A percentile compares a stretch with the other conserved stretches of the same genome.
Evolutionary conservation across 1,140 invertebrate genomes (phyloP).

Genomic region (Aphis gossypii): DNA sequence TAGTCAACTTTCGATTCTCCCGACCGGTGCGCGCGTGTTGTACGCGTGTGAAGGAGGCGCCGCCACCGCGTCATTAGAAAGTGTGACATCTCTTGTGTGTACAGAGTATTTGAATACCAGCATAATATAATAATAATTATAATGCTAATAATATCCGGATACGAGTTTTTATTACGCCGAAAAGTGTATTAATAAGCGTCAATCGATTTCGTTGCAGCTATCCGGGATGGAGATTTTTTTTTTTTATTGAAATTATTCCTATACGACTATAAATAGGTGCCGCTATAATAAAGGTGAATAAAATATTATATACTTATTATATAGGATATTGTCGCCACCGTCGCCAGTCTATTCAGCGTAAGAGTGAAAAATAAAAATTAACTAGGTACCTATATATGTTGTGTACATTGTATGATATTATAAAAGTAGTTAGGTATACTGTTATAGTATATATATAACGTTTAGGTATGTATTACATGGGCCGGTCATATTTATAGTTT

Average conservation of each 20-base stretch:
- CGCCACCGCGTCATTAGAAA: slow-evolving; percentile 43
- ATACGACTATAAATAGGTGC: not conserved
- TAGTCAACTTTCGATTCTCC: slow-evolving; percentile 46
- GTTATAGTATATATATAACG: not conserved
- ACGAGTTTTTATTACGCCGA: slow-evolving; percentile 15
- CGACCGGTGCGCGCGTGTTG: not conserved
- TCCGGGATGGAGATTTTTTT: not conserved
- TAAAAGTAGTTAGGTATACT: not conserved
- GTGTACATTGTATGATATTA: not conserved
- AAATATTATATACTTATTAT: not conserved
- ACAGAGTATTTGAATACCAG: slow-evolving; percentile 2
- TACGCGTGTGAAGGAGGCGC: slow-evolving; percentile 27
- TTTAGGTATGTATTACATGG: not conserved
- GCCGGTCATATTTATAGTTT: not conserved
- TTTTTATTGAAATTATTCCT: not conserved
- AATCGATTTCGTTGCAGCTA: not conserved
- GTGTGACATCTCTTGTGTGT: slow-evolving; percentile 38
- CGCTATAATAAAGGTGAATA: not conserved
- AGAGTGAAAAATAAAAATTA: not conserved
- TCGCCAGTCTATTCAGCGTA: not conserved
- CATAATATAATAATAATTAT: not conserved
- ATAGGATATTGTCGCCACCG: not conserved
- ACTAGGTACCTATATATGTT: not conserved
- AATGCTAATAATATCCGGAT: slow-evolving; percentile 40
- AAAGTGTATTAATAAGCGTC: not conserved